These are phyloP conservation scores for Idaea straminata DNA, from an alignment of 2,888 invertebrate genomes.

Conservation along the genomic window DNA sequence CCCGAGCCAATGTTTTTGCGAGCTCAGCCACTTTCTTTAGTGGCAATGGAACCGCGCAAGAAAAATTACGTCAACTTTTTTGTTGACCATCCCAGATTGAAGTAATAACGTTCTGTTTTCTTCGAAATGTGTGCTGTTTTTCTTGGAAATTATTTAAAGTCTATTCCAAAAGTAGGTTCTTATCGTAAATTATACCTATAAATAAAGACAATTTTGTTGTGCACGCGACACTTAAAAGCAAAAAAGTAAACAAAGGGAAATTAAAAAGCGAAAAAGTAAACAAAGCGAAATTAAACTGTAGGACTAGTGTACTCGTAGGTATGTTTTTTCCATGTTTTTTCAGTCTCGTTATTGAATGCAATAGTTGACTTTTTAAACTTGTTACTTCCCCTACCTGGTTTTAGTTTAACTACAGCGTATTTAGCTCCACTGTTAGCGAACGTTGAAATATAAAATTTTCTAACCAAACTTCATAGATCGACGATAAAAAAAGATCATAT, in stretches of 20 bases:
- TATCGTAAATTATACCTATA: no score
- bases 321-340: neutral
- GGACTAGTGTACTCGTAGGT: neutral
- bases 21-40: slow-evolving; percentile 37
- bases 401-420: slow-evolving; percentile 9
- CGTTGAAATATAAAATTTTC: neutral
- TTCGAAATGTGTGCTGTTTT: neutral
- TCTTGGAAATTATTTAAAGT: neutral
- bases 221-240: neutral
- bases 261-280: neutral
- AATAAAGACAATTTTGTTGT: neutral
- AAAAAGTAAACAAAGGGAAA: slow-evolving; percentile 1
- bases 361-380: slow-evolving; percentile 15
- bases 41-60: slow-evolving; percentile 37
- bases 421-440: neutral
- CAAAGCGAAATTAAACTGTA: slow-evolving; percentile 3
- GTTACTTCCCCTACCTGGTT: slow-evolving; percentile 8
- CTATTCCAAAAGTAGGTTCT: no score
- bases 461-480: no score
- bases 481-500: no score
- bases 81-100: slow-evolving; percentile 25
- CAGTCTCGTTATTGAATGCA: slow-evolving; percentile 16
- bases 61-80: slow-evolving; percentile 40
- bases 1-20: slow-evolving; percentile 39
- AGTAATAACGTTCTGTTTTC: slow-evolving; percentile 1